Percentiles rank a stretch among this genome's conserved stretches.
Evolutionary conservation across 2,888 invertebrate genomes (phyloP).

Genomic region (Pristionchus arcanus): DNA sequence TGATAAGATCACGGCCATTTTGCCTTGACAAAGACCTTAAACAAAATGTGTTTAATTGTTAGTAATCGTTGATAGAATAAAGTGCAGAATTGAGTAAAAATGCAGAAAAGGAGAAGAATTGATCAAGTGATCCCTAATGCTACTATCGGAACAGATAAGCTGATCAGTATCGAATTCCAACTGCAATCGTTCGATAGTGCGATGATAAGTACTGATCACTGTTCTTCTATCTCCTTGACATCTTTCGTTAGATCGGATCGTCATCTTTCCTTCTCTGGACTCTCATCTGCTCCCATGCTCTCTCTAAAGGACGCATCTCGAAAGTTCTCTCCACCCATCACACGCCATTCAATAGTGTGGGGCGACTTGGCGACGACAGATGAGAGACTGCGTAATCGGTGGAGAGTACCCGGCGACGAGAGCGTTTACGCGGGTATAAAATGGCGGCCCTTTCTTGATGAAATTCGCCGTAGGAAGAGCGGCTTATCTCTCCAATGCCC

Average conservation of each 20-base stretch:
- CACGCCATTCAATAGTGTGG: constrained; percentile 48
- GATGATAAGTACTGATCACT: constrained; percentile 4
- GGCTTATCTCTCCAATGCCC: constrained; percentile 59
- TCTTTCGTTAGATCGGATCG: not conserved
- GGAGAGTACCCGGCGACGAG: not conserved
- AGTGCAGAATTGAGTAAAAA: not conserved
- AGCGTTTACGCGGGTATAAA: constrained; percentile 38
- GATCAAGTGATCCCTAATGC: not conserved
- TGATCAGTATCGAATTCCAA: not conserved
- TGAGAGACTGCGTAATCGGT: not conserved
- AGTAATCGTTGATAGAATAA: not conserved
- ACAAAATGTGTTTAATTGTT: not conserved
- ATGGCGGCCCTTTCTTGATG: constrained; percentile 28
- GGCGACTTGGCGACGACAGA: not conserved
- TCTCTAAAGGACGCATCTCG: constrained; percentile 41
- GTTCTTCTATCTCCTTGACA: not conserved
- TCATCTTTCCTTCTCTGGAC: not conserved
- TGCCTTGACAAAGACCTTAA: not conserved
- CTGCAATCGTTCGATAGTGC: constrained; percentile 35
- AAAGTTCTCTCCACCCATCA: constrained; percentile 19
- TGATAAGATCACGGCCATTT: constrained; percentile 4
- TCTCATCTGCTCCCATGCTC: constrained; percentile 2
- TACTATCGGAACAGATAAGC: not conserved
- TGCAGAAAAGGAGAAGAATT: not conserved
- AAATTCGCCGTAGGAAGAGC: constrained; percentile 70